A percentile compares a stretch with the other conserved stretches of the same genome.
These are phyloP conservation scores for Brienomyrus brachyistius DNA, from an alignment of 2,113 vertebrate species.

Conservation along the genomic window DNA sequence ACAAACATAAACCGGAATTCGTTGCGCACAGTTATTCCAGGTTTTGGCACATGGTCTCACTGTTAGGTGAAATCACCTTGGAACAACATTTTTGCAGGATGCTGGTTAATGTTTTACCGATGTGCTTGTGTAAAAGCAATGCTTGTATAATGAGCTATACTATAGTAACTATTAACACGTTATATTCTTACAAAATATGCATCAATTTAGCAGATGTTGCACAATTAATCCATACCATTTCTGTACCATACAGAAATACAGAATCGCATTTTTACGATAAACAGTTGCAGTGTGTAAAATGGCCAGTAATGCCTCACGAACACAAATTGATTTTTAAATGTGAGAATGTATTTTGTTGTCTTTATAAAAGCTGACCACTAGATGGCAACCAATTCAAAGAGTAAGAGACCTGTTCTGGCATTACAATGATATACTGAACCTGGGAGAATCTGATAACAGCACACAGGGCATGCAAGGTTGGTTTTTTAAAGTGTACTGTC, in stretches of 20 bases:
- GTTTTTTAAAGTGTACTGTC: not conserved
- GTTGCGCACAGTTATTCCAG: not conserved
- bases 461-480: not conserved
- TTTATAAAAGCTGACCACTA: not conserved
- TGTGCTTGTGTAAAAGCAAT: not conserved
- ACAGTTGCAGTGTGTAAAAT: not conserved
- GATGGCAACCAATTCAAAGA: not conserved
- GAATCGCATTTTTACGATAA: not conserved
- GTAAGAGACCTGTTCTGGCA: not conserved
- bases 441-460: not conserved
- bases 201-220: not conserved
- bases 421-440: not conserved
- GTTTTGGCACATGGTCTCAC: not conserved
- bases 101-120: not conserved
- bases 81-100: not conserved
- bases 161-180: not conserved
- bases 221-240: not conserved
- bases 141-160: not conserved
- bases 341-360: not conserved
- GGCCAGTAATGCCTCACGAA: not conserved
- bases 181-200: not conserved
- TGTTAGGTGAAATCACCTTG: not conserved
- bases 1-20: not conserved
- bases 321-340: not conserved
- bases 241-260: not conserved